A percentile compares a stretch with the other conserved stretches of the same genome.
phyloP scores from a whole-genome alignment of 2,797 vertebrate species.

The Sebastiscus tertius region DNA sequence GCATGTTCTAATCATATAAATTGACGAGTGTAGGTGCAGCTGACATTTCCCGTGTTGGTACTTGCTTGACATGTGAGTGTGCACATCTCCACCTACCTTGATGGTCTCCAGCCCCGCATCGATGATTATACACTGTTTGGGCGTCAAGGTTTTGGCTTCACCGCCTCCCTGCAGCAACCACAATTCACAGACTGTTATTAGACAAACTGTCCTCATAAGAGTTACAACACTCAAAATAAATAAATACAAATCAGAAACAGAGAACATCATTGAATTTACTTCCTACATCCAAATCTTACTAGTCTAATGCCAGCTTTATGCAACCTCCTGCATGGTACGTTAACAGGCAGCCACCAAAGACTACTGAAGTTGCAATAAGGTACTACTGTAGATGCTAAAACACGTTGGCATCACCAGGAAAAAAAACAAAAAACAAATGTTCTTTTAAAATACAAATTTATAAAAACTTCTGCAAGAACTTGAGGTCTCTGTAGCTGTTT shows the following conservation, averaged over 20 bases:
- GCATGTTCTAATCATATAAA: neutral
- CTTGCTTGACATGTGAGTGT: neutral
- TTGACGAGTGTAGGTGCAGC: too few species aligned
- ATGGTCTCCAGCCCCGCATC: conserved; percentile 93
- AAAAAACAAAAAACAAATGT: too few species aligned
- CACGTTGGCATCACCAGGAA: too few species aligned
- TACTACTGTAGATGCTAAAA: too few species aligned
- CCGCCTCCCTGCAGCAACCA: conserved; percentile 85
- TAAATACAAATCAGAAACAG: neutral
- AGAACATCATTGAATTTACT: neutral
- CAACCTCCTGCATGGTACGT: rapidly evolving
- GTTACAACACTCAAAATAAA: neutral
- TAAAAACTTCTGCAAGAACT: neutral
- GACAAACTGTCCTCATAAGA: neutral
- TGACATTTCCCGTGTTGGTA: too few species aligned
- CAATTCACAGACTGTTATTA: conserved; percentile 14
- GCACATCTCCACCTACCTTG: conserved; percentile 83
- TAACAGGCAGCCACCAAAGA: neutral
- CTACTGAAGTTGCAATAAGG: too few species aligned
- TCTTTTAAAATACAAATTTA: too few species aligned
- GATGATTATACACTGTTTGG: conserved; percentile 91
- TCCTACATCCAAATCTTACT: neutral
- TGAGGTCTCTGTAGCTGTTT: neutral
- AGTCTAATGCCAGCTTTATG: neutral
- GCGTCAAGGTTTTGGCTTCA: conserved; percentile 92